A percentile compares a stretch with the other conserved stretches of the same genome.
These are phyloP conservation scores for Trinorchestia longiramus DNA, from an alignment of 1,140 invertebrate genomes.

Conservation along the genomic window DNA sequence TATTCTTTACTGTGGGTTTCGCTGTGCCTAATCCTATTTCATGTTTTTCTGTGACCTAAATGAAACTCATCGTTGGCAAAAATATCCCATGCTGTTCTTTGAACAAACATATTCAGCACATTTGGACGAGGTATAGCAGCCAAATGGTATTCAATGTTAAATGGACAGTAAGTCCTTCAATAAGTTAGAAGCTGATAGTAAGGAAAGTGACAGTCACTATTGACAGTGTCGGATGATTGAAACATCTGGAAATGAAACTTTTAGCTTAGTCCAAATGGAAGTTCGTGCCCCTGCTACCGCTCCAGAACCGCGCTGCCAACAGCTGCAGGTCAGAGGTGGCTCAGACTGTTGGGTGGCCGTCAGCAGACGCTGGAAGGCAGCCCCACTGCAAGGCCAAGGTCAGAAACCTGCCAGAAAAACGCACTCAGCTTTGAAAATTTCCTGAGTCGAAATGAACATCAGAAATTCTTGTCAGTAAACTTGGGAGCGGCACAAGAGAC, in stretches of 20 bases:
- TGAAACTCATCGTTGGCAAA: too few relatives aligned
- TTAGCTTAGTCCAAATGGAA: not conserved
- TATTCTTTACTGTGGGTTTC: too few relatives aligned
- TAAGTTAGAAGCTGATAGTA: not conserved
- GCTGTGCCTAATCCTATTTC: too few relatives aligned
- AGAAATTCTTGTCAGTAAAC: not conserved
- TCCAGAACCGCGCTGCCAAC: too few relatives aligned
- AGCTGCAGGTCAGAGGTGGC: not conserved
- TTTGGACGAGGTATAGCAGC: too few relatives aligned
- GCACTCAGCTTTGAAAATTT: not conserved
- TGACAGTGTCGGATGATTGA: not conserved
- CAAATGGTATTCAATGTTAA: not conserved
- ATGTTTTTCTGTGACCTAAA: too few relatives aligned
- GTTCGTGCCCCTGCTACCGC: too few relatives aligned
- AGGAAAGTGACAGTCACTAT: not conserved
- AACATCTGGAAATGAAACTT: not conserved
- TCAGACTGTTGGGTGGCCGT: too few relatives aligned
- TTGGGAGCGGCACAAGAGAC: not conserved
- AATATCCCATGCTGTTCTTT: too few relatives aligned
- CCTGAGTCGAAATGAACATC: not conserved
- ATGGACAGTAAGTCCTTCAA: not conserved
- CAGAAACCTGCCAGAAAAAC: not conserved
- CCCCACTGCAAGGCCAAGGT: not conserved
- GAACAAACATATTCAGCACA: too few relatives aligned
- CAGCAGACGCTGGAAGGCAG: not conserved